Evolutionary conservation across 1,140 invertebrate genomes (phyloP), one percentile per base, ranked within the genome.

Genomic region (Euglossa dilemma): DNA sequence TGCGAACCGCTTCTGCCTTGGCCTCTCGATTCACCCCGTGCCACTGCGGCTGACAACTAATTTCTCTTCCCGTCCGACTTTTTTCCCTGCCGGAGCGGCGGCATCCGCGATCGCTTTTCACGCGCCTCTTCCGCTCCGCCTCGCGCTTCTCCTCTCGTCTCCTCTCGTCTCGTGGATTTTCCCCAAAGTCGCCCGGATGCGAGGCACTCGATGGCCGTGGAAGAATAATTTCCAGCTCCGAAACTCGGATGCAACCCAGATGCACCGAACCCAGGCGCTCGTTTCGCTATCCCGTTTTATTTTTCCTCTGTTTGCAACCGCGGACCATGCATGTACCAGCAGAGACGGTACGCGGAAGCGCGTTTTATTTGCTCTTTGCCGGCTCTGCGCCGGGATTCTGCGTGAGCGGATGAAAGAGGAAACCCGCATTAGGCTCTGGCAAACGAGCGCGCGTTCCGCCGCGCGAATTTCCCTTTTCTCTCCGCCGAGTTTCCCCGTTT

Each of bases 41-140:
- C 59, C 83, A 79, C 88, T 91, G 90, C 80, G 84, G 76, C 84
- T 91, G 90, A 91, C 91, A 91, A 91, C 90, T 92, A 91, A 92
- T 92, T 92, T 92, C 89, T 90, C 89, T 91, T 89, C 85, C 72
- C 83, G 84, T 83, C 76, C 80, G 79, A 89, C 80, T 82, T 86
- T 91, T 87, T 75, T 61, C 54, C 54, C 36, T 36, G 4, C 36
- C 36, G 1, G 36, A 36, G 36, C 36, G 52, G 71, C 63, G 36
- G 52, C 67, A 54, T 47, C 45, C 56, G 77, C 76, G 83, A 75
- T 25, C 59, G 25, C 70, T 84, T 78, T 80, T 86, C 86, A 52
- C 80, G 57, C 84, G 57, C 61, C 63, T 79, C 74, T 20, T 71
- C 54, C 66, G 56, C 47, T 86, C 61, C 52, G 54, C 52, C 76